Evolutionary conservation across 2,888 invertebrate genomes (phyloP), one percentile per base, ranked within the genome.

Genomic region (Odontomyia ornata): DNA sequence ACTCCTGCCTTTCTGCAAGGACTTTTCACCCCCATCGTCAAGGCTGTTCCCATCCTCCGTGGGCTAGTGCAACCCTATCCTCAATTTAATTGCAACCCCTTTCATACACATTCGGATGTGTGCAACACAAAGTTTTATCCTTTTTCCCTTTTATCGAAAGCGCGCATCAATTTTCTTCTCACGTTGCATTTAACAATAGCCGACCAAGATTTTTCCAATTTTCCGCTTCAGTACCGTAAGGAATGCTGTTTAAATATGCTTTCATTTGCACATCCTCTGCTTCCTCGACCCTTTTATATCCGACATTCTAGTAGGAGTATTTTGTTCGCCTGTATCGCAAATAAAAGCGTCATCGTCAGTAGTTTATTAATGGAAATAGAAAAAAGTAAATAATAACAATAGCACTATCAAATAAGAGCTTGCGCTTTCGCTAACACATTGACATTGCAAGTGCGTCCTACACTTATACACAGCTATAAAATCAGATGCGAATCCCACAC

Each of bases 351-450:
- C 3, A 36, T 36, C 36, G 36, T 36, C 36, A 36, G 5, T 5
- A 36, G 36, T 5, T 36, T 36, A 3, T 36, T 36, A 36, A 36
- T 36, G 23, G 18, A 60, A 60, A 60, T 60, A 25, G 60, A 21
- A 60, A 67, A 67, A 47, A 47, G 43, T 18, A 60, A 73, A 73
- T 73, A 60, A 73, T 30, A 30, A 73, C 36, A 73, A 73, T 72
- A 73, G 15, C 60, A 27, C 71, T 36, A 47, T 57, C 28, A 60
- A 57, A 73, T 28, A 30, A 73, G 57, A 57, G 60, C 57, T 73
- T 73, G 73, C 73, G 73, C 73, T 73, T 73, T 73, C 73, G 73
- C 73, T 36, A 73, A 73, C 73, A 73, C 73, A 73, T 73, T 73
- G 73, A 73, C 73, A 73, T 73, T 73, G 73, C 73, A 73, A 30